These are phyloP conservation scores for Colistium nudipinnis DNA, from an alignment of 2,113 vertebrate genomes.

Conservation along the genomic window DNA sequence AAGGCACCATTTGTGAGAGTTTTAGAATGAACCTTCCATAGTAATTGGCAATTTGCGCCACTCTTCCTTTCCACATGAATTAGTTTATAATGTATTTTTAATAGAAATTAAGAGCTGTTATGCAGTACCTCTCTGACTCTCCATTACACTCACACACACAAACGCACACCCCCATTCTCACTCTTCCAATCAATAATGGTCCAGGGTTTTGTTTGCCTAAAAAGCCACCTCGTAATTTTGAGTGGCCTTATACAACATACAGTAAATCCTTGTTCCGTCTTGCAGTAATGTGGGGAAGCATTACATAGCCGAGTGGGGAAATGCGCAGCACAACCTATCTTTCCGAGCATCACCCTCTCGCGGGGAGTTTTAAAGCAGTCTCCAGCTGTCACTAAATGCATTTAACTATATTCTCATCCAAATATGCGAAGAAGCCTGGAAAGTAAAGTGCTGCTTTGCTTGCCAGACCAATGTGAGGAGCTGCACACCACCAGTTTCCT, in stretches of 20 bases:
- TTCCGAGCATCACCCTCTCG: slow-evolving; percentile 8
- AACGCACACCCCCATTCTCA: neutral
- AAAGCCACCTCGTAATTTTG: neutral
- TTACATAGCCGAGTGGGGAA: neutral
- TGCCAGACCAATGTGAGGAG: slow-evolving; percentile 2
- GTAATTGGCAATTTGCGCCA: slow-evolving; percentile 54
- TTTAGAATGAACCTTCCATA: slow-evolving; percentile 21
- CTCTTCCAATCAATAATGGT: neutral
- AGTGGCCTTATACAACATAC: neutral
- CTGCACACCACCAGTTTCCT: neutral
- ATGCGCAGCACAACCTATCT: neutral
- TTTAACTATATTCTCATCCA: neutral
- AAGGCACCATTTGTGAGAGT: slow-evolving; percentile 27
- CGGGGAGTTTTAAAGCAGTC: slow-evolving; percentile 4
- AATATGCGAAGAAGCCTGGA: slow-evolving; percentile 1
- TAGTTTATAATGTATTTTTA: slow-evolving; percentile 22
- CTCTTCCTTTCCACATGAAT: slow-evolving; percentile 20
- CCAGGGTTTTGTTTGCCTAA: slow-evolving; percentile 6
- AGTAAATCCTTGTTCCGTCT: slow-evolving; percentile 34
- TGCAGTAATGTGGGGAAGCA: neutral
- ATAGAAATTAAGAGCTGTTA: slow-evolving; percentile 12
- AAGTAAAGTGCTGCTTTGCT: slow-evolving; percentile 16
- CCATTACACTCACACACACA: neutral
- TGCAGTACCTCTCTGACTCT: neutral
- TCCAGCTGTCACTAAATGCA: neutral